Conservation (phyloP, 2,888 invertebrate genomes). For the Dioctria rufipes region DNA sequence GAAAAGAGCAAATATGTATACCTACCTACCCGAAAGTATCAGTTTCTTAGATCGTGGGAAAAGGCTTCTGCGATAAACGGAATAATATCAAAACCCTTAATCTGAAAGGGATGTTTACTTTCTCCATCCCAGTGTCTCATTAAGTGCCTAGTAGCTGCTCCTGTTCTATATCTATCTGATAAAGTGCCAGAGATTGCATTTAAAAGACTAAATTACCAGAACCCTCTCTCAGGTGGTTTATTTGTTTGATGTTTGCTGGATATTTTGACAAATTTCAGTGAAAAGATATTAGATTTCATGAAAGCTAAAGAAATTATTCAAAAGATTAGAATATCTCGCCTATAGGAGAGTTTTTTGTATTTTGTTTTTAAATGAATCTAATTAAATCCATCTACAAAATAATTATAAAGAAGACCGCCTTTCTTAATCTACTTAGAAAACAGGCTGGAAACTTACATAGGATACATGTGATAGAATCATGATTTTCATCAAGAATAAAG, state of each 20-base stretch:
- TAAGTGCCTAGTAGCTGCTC: constrained; percentile 18
- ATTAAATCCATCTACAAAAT: constrained; percentile 43
- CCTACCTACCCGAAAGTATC: constrained; percentile 43
- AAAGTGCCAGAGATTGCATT: constrained; percentile 11
- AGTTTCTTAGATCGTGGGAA: constrained; percentile 50
- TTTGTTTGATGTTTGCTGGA: constrained; percentile 29
- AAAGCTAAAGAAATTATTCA: constrained; percentile 1
- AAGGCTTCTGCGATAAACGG: constrained; percentile 33
- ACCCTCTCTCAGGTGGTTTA: constrained; percentile 31
- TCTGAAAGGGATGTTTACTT: constrained; percentile 23
- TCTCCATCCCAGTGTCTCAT: neutral
- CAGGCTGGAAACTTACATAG: constrained; percentile 15
- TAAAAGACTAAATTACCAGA: constrained; percentile 26
- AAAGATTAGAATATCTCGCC: constrained; percentile 31
- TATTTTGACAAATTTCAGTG: constrained; percentile 6
- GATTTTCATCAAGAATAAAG: constrained; percentile 41
- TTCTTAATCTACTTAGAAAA: constrained; percentile 34
- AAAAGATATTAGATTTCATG: neutral
- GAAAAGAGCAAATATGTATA: constrained; percentile 7
- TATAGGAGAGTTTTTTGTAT: constrained; percentile 26
- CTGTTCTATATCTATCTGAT: constrained; percentile 12
- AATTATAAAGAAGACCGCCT: constrained; percentile 11
- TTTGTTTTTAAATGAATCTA: constrained; percentile 27
- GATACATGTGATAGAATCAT: constrained; percentile 6
- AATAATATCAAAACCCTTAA: neutral